Conservation (phyloP, 1,140 invertebrate species). For the Sinella curviseta region DNA sequence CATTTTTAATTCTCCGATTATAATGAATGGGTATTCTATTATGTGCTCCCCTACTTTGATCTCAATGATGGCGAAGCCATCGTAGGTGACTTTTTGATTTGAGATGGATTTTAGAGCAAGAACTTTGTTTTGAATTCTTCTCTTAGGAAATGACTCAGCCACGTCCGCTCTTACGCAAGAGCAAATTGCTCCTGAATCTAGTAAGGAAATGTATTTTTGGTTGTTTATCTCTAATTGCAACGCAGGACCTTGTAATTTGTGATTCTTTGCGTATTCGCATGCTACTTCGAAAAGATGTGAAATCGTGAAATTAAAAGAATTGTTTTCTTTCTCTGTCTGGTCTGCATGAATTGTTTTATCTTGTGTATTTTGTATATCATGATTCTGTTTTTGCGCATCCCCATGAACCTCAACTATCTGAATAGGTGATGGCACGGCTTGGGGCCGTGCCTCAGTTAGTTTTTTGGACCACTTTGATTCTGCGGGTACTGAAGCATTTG, state of each 20-base stretch:
- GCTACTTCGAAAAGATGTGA: too few relatives aligned
- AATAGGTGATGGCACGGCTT: too few relatives aligned
- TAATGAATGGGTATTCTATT: background rate
- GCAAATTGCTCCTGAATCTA: background rate
- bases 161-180: background rate
- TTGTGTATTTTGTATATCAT: too few relatives aligned
- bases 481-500: too few relatives aligned
- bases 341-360: too few relatives aligned
- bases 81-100: background rate
- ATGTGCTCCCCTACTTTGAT: background rate
- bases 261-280: too few relatives aligned
- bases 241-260: background rate
- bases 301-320: too few relatives aligned
- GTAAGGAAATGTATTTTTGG: background rate
- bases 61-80: background rate
- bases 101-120: background rate
- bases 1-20: background rate
- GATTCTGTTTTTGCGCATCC: too few relatives aligned
- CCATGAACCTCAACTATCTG: too few relatives aligned
- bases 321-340: too few relatives aligned
- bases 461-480: too few relatives aligned
- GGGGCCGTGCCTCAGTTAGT: too few relatives aligned
- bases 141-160: background rate
- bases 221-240: background rate
- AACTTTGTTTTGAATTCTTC: background rate